Conservation (phyloP, 2,888 invertebrate genomes). For the Nebria salina region DNA sequence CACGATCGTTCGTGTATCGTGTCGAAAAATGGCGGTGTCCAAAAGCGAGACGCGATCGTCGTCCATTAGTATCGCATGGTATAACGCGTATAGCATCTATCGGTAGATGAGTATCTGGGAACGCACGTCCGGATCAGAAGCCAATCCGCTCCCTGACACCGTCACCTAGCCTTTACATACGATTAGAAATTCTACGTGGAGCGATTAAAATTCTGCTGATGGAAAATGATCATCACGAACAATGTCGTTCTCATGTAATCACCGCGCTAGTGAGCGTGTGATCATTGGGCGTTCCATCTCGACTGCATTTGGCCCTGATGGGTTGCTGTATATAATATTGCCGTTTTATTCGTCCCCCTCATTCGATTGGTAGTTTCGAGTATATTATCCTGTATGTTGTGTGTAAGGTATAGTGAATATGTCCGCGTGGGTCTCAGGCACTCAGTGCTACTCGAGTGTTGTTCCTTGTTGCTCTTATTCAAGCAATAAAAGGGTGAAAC, state of each 20-base stretch:
- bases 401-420: background rate
- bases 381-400: no score
- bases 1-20: slow-evolving; percentile 22
- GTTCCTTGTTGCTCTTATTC: slow-evolving; percentile 7
- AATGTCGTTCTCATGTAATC: no score
- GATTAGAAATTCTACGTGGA: no score
- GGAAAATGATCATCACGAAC: no score
- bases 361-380: no score
- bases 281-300: no score
- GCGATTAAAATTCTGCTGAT: no score
- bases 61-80: slow-evolving; percentile 22
- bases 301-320: no score
- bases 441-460: slow-evolving; percentile 2
- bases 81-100: background rate
- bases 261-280: no score
- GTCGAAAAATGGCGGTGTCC: slow-evolving; percentile 17
- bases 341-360: no score
- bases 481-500: slow-evolving; percentile 33
- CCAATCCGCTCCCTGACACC: no score
- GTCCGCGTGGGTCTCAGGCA: slow-evolving; percentile 11
- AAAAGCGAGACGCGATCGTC: slow-evolving; percentile 29
- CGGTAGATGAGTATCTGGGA: slow-evolving; percentile 10
- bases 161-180: background rate
- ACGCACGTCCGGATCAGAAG: slow-evolving; percentile 13
- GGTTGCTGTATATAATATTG: no score